Evolutionary conservation across 2,113 vertebrate species (phyloP).

Genomic region (Gymnorhina tibicen): DNA sequence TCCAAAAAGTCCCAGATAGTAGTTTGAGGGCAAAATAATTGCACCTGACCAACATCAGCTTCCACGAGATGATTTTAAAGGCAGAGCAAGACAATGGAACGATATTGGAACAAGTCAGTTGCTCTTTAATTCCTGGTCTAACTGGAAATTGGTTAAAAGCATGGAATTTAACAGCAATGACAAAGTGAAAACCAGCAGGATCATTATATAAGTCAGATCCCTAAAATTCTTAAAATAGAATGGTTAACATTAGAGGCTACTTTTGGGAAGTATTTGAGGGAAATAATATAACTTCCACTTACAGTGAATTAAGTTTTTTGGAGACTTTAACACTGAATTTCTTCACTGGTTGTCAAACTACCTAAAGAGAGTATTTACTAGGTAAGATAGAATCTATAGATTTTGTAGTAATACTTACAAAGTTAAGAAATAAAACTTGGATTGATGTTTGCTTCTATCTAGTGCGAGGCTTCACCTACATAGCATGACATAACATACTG

Average conservation of each 20-base stretch:
- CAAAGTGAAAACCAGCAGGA: not conserved
- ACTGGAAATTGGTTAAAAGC: not conserved
- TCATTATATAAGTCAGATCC: not conserved
- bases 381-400: not conserved
- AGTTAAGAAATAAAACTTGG: not conserved
- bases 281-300: not conserved
- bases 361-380: not conserved
- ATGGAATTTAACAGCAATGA: not conserved
- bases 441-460: not conserved
- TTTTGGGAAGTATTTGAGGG: slow-evolving; percentile 4
- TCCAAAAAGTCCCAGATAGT: not conserved
- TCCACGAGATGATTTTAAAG: not conserved
- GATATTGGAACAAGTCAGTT: not conserved
- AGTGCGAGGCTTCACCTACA: not conserved
- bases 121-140: not conserved
- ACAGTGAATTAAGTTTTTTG: not conserved
- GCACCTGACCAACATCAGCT: not conserved
- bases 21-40: not conserved
- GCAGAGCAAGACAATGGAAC: not conserved
- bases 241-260: not conserved
- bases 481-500: not conserved
- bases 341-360: not conserved
- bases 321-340: not conserved
- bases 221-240: not conserved
- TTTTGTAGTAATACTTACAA: not conserved